Evolutionary conservation across 2,888 invertebrate genomes (phyloP), one percentile per base, ranked within the genome.

Genomic region (Oasisia sp.): DNA sequence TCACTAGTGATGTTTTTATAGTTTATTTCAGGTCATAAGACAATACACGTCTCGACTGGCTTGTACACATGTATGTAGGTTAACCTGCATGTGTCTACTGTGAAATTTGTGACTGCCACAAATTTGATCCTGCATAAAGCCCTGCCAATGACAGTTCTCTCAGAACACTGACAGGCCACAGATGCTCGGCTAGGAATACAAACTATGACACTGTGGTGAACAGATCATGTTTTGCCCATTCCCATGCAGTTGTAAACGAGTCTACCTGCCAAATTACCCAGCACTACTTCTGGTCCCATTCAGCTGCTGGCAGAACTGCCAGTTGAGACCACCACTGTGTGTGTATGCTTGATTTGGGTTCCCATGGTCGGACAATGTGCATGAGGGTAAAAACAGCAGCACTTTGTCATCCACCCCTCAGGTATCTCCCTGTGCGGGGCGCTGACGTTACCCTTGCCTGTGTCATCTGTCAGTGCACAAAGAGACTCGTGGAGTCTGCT

Each of bases 341-440:
- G 74, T 74, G 74, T 74, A 74, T 19, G 74, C 27, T 74, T 74
- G 74, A 74, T 74, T 74, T 74, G 74, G 74, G 74, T 74, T 74
- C 74, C 74, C 74, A 74, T 74, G 74, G 74, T 74, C 7, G 74
- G 74, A 74, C 74, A 74, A 74, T 74, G 74, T 1, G 27, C 74
- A 27, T 4, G 74, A 27, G 74, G 50, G 14, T n/a, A 74, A 74
- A 74, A 74, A 74, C 74, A 74, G 74, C 74, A 74, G 14, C 27
- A 74, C 27, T 74, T 74, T 74, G n/a, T 74, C 27, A 74, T 27
- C 74, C 74, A 74, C 74, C 74, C 74, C 74, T 74, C n/a, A 19
- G 74, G 74, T 74, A 19, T 74, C 74, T 74, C 74, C 27, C n/a
- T 4, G 27, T 19, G 27, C 74, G 27, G 74, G 27, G 19, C 27